A percentile compares a stretch with the other conserved stretches of the same genome.
Evolutionary conservation across 2,113 vertebrate species (phyloP).

Genomic region (Ageneiosus marmoratus): DNA sequence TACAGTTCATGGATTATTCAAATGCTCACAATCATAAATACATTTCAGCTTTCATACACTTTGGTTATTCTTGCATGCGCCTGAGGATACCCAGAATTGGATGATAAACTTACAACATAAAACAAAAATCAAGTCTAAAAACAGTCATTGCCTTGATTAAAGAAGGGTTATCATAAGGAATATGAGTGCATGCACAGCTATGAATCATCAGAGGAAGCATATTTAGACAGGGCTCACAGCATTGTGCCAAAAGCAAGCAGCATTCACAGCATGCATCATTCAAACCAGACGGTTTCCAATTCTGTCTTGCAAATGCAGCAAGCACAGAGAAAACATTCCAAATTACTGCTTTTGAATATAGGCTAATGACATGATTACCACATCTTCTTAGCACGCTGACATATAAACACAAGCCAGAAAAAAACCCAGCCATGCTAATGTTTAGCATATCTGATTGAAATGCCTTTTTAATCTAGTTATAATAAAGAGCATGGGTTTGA

Average conservation of each 20-base stretch:
- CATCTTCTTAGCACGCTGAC: background rate
- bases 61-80: conserved; percentile 30
- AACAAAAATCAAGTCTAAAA: conserved; percentile 7
- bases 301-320: background rate
- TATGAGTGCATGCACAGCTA: conserved; percentile 38
- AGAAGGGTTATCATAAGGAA: conserved; percentile 30
- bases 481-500: background rate
- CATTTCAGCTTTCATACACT: conserved; percentile 11
- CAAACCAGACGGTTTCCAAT: conserved; percentile 4
- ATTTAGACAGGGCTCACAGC: conserved; percentile 28
- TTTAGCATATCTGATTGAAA: conserved; percentile 9
- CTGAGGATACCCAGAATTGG: conserved; percentile 55
- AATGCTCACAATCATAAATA: conserved; percentile 18
- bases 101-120: conserved; percentile 32
- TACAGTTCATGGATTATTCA: background rate
- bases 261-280: conserved; percentile 43
- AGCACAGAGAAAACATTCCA: conserved; percentile 16
- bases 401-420: background rate
- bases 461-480: conserved; percentile 5
- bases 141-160: conserved; percentile 20
- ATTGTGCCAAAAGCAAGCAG: conserved; percentile 14
- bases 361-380: conserved; percentile 16
- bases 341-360: background rate
- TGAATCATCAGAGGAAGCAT: conserved; percentile 25
- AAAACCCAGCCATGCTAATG: background rate